Evolutionary conservation across 2,888 invertebrate species (phyloP).

Genomic region (Diplolepis rosae): DNA sequence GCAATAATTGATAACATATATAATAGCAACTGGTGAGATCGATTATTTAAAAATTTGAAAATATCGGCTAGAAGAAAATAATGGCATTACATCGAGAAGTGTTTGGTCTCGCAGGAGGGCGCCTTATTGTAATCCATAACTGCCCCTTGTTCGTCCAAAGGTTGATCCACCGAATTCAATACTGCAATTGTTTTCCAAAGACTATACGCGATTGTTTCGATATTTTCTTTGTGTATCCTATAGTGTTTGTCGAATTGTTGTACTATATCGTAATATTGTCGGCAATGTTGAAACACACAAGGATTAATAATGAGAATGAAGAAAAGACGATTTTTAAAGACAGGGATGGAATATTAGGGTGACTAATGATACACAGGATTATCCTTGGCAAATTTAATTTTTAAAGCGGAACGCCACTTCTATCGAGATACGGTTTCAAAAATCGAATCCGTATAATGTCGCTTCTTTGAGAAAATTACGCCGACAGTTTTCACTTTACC

Average conservation of each 20-base stretch:
- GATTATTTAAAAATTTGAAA: background rate
- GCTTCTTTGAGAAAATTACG: conserved; percentile 16
- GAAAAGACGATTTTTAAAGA: conserved; percentile 1
- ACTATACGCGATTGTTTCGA: conserved; percentile 10
- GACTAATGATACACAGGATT: background rate
- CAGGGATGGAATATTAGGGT: conserved; percentile 2
- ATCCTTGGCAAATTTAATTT: conserved; percentile 5
- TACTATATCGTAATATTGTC: background rate
- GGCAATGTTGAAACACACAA: background rate
- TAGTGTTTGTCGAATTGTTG: conserved; percentile 8
- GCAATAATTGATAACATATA: background rate
- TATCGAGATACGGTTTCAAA: conserved; percentile 6
- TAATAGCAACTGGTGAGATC: background rate
- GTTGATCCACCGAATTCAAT: conserved; percentile 5
- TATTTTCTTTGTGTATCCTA: background rate
- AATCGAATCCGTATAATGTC: background rate
- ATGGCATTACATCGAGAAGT: background rate
- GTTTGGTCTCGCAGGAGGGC: conserved; percentile 21
- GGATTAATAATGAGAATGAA: conserved; percentile 16
- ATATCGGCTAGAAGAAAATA: background rate
- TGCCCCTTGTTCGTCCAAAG: background rate
- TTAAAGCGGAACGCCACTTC: background rate
- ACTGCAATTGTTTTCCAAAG: background rate
- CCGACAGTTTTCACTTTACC: conserved; percentile 3
- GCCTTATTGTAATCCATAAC: conserved; percentile 16